Evolutionary conservation across 2,113 vertebrate species (phyloP), one percentile per base, ranked within the genome.

Genomic region (Oryzias javanicus): DNA sequence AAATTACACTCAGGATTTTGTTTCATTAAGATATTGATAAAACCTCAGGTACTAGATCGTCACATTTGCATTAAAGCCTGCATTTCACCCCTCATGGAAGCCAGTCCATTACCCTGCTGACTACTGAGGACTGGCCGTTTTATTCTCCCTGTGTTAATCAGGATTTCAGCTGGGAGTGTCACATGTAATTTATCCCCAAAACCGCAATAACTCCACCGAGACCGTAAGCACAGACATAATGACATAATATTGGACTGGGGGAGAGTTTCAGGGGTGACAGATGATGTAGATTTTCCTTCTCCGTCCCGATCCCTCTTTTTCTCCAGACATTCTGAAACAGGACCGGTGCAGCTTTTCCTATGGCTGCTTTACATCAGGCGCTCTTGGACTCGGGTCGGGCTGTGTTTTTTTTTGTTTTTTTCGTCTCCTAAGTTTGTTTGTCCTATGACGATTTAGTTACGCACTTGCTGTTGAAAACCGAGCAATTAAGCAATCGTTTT

Each of bases 91-190:
- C 49, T 67, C 64, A 82, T 86, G 76, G 83, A 87, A 89, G 80
- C 83, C 65, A 79, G 72, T 76, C 67, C 77, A 72, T 72, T 72
- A 72, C 60, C 22, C 72, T 20, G 48, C 51, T 68, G 69, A 67
- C 80, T 71, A 65, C 81, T 72, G 56, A 71, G 72, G 56, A 77
- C 63, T 52, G 81, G 68, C 61, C 68, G 55, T 83, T 86, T 89
- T 83, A 83, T 78, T 80, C 82, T 60, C 79, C 72, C 58, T 46
- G 59, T 75, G 74, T 86, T 87, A 85, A 87, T 89, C 85, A 78
- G 81, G 67, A 82, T 81, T 74, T 84, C 85, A 84, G 74, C 78
- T 76, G 78, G 80, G 83, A 87, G 80, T 70, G 83, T 86, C 84
- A 82, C 67, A 55, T 79, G 77, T 78, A 74, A 87, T 86, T 82